Conservation (phyloP, 2,113 vertebrate species). For the Gulo gulo region DNA sequence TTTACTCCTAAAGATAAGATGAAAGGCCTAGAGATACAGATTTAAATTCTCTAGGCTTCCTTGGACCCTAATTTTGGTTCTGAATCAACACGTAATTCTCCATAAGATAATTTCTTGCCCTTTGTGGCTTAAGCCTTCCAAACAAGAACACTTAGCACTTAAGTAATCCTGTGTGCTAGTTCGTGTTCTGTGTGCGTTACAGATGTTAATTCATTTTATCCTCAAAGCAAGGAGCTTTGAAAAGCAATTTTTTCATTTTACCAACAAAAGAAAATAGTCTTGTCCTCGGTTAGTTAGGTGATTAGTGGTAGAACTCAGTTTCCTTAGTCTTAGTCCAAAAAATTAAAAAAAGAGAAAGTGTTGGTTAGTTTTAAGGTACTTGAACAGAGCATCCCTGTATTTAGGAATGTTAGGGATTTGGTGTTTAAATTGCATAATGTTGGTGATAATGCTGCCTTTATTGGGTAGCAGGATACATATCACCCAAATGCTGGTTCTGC, state of each 20-base stretch:
- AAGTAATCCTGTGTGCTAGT: not conserved
- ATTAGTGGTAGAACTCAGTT: not conserved
- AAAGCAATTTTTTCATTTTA: not conserved
- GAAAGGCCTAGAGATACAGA: not conserved
- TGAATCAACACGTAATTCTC: not conserved
- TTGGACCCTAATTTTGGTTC: not conserved
- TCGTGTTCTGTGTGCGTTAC: not conserved
- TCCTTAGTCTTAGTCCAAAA: not conserved
- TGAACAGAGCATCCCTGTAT: not conserved
- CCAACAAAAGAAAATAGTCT: not conserved
- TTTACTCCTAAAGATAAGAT: not conserved
- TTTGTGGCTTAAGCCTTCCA: not conserved
- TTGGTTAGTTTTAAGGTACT: not conserved
- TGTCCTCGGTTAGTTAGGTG: constrained; percentile 1
- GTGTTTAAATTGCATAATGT: not conserved
- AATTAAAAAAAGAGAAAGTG: not conserved
- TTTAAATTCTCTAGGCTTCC: not conserved
- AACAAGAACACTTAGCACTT: not conserved
- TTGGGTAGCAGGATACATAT: not conserved
- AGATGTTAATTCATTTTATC: not conserved
- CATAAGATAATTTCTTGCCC: not conserved
- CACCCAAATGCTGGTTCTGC: not conserved
- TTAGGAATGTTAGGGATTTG: not conserved
- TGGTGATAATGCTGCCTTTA: not conserved
- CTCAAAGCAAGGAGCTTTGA: constrained; percentile 6